These are phyloP conservation scores for Drosophila lowei DNA, from an alignment of 1,140 invertebrate genomes.

Conservation along the genomic window DNA sequence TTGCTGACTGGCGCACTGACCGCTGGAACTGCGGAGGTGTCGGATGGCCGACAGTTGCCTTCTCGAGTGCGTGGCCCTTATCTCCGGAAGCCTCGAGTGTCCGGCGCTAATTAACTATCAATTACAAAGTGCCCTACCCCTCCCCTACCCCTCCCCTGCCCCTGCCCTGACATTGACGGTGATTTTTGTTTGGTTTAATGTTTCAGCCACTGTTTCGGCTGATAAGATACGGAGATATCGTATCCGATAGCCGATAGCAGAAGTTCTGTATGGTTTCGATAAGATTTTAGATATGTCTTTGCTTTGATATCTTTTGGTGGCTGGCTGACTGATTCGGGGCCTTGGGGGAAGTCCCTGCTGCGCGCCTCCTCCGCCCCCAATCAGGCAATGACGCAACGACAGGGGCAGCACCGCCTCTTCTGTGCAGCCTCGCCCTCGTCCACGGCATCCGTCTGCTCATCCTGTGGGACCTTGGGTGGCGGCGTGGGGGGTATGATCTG, in stretches of 20 bases:
- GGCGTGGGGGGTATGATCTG: background rate
- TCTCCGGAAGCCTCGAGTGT: conserved; percentile 28
- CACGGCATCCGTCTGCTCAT: conserved; percentile 8
- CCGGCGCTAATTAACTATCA: conserved; percentile 70
- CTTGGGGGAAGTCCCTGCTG: conserved; percentile 35
- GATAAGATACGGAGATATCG: conserved; percentile 57
- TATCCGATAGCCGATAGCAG: conserved; percentile 28
- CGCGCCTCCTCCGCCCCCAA: conserved; percentile 11
- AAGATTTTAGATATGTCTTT: conserved; percentile 21
- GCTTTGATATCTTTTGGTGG: background rate
- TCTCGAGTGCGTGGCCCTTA: conserved; percentile 11
- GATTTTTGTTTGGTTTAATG: conserved; percentile 42
- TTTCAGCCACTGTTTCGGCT: conserved; percentile 21
- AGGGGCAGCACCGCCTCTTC: conserved; percentile 21
- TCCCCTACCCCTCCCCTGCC: too few relatives aligned
- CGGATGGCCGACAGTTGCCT: conserved; percentile 17
- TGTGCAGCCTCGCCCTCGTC: conserved; percentile 15
- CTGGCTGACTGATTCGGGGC: background rate
- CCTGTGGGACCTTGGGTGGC: background rate
- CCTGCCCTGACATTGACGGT: conserved; percentile 28
- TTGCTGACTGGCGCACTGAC: conserved; percentile 44
- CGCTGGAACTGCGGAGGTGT: conserved; percentile 1
- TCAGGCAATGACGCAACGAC: conserved; percentile 39
- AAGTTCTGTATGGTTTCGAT: conserved; percentile 16
- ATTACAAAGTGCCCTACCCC: conserved; percentile 35